Base-by-base conservation (phyloP, 64 coral and sea anemone species). In the Hydrozoanthus tunicans region DNA sequence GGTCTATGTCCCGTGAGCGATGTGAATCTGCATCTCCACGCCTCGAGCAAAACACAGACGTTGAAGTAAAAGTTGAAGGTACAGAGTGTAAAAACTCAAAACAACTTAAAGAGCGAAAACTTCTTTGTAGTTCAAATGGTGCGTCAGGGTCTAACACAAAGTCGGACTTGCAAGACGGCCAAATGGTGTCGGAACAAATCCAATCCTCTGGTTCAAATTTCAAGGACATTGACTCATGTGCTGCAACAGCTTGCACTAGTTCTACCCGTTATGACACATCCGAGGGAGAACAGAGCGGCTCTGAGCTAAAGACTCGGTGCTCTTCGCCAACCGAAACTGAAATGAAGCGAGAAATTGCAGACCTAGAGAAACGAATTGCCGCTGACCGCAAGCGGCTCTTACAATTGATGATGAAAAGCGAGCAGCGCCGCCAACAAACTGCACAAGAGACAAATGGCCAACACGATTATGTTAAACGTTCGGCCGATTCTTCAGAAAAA, bases 341-440 rank as follows among this genome's bases (percentile, higher is more conserved):
- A 53, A 92, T 96, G 77, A 94, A 58, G 15, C 84, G 80, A 66
- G 95, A 96, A 92, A 96, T 96, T 64, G 88, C 67, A 5, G 95
- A 96, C 64, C 79, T 96, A 5, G 95, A 96, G 43, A 61, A 27
- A 59, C 74, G 91, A 62, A 96, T 96, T 32, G 77, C 82, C 1
- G 62, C 81, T 5, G 95, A 96, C n/a, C 89, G 80, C 70, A 96
- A 92, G 56, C 77, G 95, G 62, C 77, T 96, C 0, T 51, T 88
- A 6, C 58, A 94, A 53, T 66, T 96, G 2, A 79, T 96, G 51
- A 89, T 79, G 57, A 94, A 96, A 59, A 90, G 92, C 12, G 92
- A 96, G 57, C 62, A 76, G 68, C 78, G 77, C 3, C 63, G 73
- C 32, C 32, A 43, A 63, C 56, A 63, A 12, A n/a, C 51, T 72